phyloP scores from a whole-genome alignment of 1,140 invertebrate species.

The Bombus pascuorum region DNA sequence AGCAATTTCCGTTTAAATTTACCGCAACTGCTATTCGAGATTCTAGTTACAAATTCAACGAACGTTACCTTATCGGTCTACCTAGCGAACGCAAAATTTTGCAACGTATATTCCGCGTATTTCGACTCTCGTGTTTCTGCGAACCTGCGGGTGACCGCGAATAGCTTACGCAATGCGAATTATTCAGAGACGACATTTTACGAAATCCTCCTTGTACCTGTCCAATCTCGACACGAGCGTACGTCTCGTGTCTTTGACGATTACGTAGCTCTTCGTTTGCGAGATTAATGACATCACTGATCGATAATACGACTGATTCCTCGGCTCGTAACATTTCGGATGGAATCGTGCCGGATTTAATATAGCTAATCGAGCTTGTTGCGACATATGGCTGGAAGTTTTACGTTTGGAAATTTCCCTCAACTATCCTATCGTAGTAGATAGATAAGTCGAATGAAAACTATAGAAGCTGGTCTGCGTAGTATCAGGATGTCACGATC shows the following conservation, averaged over 20 bases:
- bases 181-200: constrained; percentile 1
- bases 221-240: neutral
- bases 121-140: neutral
- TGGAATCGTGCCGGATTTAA: too few species aligned
- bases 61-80: neutral
- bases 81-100: neutral
- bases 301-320: constrained; percentile 3
- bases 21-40: too few species aligned
- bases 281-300: too few species aligned
- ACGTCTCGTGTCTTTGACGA: neutral
- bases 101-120: neutral
- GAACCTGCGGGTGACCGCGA: neutral
- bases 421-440: neutral
- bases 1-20: constrained; percentile 23
- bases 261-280: neutral
- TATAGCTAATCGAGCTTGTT: neutral
- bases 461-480: neutral
- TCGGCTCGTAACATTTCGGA: neutral
- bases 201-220: neutral
- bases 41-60: neutral
- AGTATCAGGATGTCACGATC: constrained; percentile 11
- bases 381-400: neutral
- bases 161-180: constrained; percentile 37
- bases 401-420: neutral
- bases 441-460: too few species aligned